Percentiles rank a stretch among this genome's conserved stretches.
Conservation (phyloP, 2,113 vertebrate species). For the Promerops cafer region DNA sequence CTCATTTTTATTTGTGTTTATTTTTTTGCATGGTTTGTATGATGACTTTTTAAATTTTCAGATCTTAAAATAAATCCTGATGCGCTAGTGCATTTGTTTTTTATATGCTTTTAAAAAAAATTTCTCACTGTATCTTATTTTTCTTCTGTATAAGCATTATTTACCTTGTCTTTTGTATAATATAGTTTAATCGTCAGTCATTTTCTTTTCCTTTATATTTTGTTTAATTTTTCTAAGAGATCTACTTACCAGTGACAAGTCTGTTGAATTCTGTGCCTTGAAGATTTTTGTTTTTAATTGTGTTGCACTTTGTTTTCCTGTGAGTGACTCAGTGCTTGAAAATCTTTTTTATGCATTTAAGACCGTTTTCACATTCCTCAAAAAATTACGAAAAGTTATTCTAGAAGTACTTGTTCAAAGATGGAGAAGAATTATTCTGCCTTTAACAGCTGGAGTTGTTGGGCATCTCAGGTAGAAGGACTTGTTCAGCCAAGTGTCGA, state of each 20-base stretch:
- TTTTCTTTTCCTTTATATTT: not conserved
- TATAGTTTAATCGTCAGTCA: not conserved
- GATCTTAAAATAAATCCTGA: not conserved
- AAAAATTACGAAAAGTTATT: not conserved
- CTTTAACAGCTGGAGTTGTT: not conserved
- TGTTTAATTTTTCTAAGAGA: not conserved
- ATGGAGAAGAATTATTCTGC: not conserved
- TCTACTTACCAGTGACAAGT: not conserved
- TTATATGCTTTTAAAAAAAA: not conserved
- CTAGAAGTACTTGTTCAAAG: not conserved
- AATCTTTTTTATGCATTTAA: not conserved
- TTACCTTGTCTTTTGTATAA: not conserved
- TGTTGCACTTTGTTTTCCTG: not conserved
- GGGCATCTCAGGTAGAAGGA: not conserved
- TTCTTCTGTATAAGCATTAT: not conserved
- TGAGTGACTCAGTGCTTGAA: not conserved
- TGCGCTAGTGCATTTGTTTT: not conserved
- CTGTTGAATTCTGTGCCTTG: not conserved
- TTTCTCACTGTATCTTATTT: not conserved
- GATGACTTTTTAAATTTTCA: not conserved
- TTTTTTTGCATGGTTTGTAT: not conserved
- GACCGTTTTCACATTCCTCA: not conserved
- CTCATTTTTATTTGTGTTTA: not conserved
- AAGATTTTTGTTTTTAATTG: not conserved
- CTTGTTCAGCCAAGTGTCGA: fast-evolving